These are phyloP conservation scores for Syrphus vitripennis DNA, from an alignment of 2,888 invertebrate species.

Conservation along the genomic window DNA sequence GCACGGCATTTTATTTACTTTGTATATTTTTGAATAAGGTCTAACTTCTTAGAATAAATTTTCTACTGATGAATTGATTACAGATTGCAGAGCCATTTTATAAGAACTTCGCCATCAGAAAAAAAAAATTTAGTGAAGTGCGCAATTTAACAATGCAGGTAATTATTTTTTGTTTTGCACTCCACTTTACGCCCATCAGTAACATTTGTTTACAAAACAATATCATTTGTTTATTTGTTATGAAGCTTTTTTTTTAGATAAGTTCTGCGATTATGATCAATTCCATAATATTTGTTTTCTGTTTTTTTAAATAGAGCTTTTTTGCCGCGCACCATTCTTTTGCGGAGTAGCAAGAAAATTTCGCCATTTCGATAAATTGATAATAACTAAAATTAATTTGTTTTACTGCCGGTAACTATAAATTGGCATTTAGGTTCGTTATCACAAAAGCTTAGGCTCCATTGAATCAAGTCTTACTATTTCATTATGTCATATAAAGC, in stretches of 20 bases:
- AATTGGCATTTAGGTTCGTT: too few relatives aligned
- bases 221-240: too few relatives aligned
- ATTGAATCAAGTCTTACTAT: too few relatives aligned
- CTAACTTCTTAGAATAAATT: not conserved
- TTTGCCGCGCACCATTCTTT: too few relatives aligned
- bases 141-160: conserved; percentile 39
- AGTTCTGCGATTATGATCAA: not conserved
- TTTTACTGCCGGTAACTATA: too few relatives aligned
- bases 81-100: conserved; percentile 9
- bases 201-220: not conserved
- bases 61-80: conserved; percentile 1
- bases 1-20: conserved; percentile 39
- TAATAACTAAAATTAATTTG: too few relatives aligned
- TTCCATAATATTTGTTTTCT: too few relatives aligned
- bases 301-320: too few relatives aligned
- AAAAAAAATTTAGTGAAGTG: conserved; percentile 31
- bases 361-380: too few relatives aligned
- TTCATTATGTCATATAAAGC: not conserved
- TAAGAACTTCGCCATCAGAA: not conserved
- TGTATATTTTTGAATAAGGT: not conserved
- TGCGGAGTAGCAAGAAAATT: too few relatives aligned
- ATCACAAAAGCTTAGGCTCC: too few relatives aligned
- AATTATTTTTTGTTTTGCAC: conserved; percentile 32
- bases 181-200: not conserved
- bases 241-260: not conserved